phyloP scores from a whole-genome alignment of 2,113 vertebrate genomes.

The Dascyllus trimaculatus region DNA sequence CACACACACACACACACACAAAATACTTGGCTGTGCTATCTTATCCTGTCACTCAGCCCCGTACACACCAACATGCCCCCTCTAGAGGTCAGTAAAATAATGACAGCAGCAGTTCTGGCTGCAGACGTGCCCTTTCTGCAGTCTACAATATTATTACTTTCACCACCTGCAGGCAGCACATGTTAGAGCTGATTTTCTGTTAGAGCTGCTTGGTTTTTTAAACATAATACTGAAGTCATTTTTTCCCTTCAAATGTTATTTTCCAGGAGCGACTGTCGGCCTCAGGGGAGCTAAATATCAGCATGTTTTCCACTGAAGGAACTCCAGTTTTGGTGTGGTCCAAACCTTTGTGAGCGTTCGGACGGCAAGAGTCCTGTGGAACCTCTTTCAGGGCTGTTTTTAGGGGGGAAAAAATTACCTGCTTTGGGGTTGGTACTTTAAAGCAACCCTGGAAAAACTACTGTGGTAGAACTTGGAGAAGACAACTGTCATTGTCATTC shows the following conservation, averaged over 20 bases:
- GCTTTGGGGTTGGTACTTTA: too few relatives aligned
- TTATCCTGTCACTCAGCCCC: background rate
- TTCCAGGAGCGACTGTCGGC: slow-evolving; percentile 19
- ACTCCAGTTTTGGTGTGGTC: too few relatives aligned
- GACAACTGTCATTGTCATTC: too few relatives aligned
- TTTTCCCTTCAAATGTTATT: slow-evolving; percentile 22
- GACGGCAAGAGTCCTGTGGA: too few relatives aligned
- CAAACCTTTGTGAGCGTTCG: too few relatives aligned
- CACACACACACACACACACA: background rate
- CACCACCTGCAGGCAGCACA: slow-evolving; percentile 17
- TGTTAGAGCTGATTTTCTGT: background rate
- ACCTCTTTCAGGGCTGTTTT: too few relatives aligned
- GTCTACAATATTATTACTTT: slow-evolving; percentile 26
- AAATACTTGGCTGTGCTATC: background rate
- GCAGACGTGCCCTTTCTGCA: background rate
- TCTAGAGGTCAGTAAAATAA: background rate
- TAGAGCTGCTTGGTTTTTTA: slow-evolving; percentile 6
- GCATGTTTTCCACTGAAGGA: too few relatives aligned
- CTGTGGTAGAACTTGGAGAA: too few relatives aligned
- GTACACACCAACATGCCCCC: background rate
- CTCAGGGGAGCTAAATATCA: slow-evolving; percentile 18
- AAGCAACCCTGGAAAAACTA: too few relatives aligned
- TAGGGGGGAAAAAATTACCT: too few relatives aligned
- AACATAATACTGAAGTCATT: slow-evolving; percentile 8
- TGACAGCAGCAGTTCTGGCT: background rate